Evolutionary conservation across 2,113 vertebrate genomes (phyloP), one percentile per base, ranked within the genome.

Genomic region (Melanerpes formicivorus): DNA sequence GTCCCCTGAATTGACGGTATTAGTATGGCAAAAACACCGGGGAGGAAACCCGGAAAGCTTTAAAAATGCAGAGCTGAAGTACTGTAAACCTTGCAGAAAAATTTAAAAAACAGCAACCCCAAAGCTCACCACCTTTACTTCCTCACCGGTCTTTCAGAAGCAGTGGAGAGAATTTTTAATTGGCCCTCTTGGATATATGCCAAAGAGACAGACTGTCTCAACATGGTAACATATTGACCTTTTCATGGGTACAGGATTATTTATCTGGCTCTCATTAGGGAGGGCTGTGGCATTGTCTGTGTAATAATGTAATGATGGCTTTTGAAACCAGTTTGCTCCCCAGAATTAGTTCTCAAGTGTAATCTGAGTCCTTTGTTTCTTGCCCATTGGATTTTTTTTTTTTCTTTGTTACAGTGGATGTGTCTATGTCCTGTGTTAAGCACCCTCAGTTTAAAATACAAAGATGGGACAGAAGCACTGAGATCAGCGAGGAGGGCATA

Each of bases 221-320:
- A 87, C 93, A 86, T 86, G 83, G 86, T 92, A 90, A 88, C 95
- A 95, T 84, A 62, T 16, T 97, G 95, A 95, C 95, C 93, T 97
- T 96, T 96, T 92, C 91, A 94, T 55, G 60, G 34, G 79, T 96
- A 91, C 84, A 82, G 90, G 88, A 94, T 88, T 90, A 93, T 94
- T 94, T 96, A 74, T 94, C 91, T 84, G 76, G 48, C 56, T 87
- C 90, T 95, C 87, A 87, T 93, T 96, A 96, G 67, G 63, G 67
- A 89, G 58, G 92, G 66, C 46, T 87, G 79, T 90, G 83, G 62
- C 81, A 86, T 34, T 74, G 62, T 87, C 78, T 87, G 34, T 79
- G 87, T 90, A 82, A 93, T 93, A 93, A 84, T 90, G 89, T 58
- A 84, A 54, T 37, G n/a, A 84, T 77, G 76, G 34, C 76, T 96